Evolutionary conservation across 1,140 invertebrate species (phyloP).

Genomic region (Dreissena rostriformis): DNA sequence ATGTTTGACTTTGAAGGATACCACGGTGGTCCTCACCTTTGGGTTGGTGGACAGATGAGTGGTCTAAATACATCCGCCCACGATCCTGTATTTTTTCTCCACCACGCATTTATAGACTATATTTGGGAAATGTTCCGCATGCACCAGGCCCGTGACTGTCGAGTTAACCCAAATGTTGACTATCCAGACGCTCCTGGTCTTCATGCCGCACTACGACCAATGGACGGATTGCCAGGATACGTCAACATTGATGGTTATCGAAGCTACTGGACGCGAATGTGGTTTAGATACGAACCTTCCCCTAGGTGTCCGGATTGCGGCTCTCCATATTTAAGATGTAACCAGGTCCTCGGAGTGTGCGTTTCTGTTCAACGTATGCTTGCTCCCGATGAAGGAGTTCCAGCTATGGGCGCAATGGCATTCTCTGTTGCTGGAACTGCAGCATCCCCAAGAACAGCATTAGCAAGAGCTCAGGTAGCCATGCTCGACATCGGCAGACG

Average conservation of each 20-base stretch:
- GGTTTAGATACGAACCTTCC: constrained; percentile 45
- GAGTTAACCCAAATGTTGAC: constrained; percentile 35
- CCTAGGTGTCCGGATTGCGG: constrained; percentile 44
- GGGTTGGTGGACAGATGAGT: no score
- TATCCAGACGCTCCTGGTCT: constrained; percentile 23
- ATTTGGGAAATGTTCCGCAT: no score
- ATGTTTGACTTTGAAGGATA: no score
- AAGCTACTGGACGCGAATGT: constrained; percentile 52
- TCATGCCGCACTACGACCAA: constrained; percentile 18
- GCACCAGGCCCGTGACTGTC: constrained; percentile 22
- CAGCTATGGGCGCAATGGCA: not conserved
- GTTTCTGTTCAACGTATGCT: constrained; percentile 8
- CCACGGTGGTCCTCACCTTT: no score
- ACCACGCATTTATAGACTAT: no score
- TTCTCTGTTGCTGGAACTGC: not conserved
- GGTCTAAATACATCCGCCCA: constrained; percentile 73
- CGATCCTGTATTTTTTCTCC: constrained; percentile 78
- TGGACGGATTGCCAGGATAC: constrained; percentile 49
- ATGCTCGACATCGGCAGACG: constrained; percentile 13
- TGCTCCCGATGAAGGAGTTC: not conserved
- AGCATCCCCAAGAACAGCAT: not conserved
- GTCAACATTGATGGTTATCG: no score
- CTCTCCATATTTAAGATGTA: constrained; percentile 31
- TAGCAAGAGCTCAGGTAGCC: constrained; percentile 14
- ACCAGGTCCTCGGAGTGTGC: constrained; percentile 10